phyloP scores from a whole-genome alignment of 1,140 invertebrate genomes.

The Drosophila serrata region DNA sequence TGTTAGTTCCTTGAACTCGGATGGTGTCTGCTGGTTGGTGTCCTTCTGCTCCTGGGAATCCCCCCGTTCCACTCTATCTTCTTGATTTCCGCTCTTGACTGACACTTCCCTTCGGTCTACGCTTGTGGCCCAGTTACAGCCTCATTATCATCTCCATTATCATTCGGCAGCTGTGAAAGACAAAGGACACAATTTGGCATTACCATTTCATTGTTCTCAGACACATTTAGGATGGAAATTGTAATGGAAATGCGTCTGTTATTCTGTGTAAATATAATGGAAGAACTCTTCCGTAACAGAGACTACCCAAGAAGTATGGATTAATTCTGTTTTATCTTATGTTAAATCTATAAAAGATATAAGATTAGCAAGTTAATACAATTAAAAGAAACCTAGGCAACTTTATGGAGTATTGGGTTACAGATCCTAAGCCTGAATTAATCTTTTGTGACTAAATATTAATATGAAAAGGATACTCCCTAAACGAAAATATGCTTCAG shows the following conservation, averaged over 20 bases:
- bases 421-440: background rate
- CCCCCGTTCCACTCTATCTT: conserved; percentile 16
- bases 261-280: background rate
- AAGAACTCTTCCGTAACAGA: background rate
- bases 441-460: background rate
- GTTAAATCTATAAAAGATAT: background rate
- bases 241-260: background rate
- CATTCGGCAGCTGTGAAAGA: conserved; percentile 47
- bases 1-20: conserved; percentile 40
- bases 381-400: too few relatives aligned
- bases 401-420: background rate
- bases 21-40: conserved; percentile 16
- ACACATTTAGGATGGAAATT: too few relatives aligned
- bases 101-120: conserved; percentile 45
- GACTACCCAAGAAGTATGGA: too few relatives aligned
- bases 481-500: too few relatives aligned
- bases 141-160: conserved; percentile 51
- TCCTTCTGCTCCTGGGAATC: conserved; percentile 7
- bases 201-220: conserved; percentile 26
- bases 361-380: background rate
- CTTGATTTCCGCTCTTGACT: conserved; percentile 24
- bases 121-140: conserved; percentile 44
- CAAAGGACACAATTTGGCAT: conserved; percentile 29
- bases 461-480: background rate
- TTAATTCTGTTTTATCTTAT: background rate